Evolutionary conservation across 2,888 invertebrate species (phyloP), one percentile per base, ranked within the genome.

Genomic region (Dynastes tityus): DNA sequence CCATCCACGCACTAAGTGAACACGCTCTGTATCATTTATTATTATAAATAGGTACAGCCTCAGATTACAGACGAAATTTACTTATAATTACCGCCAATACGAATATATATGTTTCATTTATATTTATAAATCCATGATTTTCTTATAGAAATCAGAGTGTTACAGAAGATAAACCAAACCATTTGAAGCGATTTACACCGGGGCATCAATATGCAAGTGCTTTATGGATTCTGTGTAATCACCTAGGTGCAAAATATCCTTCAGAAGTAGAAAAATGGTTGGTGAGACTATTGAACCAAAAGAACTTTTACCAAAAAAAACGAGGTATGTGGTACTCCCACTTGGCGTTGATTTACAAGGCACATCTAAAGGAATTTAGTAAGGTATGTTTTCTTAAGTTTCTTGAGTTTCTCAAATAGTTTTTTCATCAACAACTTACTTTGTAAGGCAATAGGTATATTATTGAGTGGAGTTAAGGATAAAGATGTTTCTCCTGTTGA

Each of bases 381-480:
- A 76, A 73, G 58, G 84, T 83, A 55, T 55, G 22, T 55, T 53
- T 53, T 5, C 5, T 5, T 16, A 53, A 3, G 8, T 53, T 16
- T 53, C 8, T 51, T 51, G 78, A 74, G 64, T 75, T 63, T 32
- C 32, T 32, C 32, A 32, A 32, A 32, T 32, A 32, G 32, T 32
- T 45, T 45, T 11, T 45, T 11, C 11, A 45, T 45, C 2, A 45
- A 45, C 11, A 9, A 45, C 9, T 8, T 90, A 82, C 82, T 78
- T 67, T 83, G 85, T 40, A 83, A 91, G 91, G 91, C 91, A 0
- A 91, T 90, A 0, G 81, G 88, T 81, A 86, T 89, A 8, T 82
- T 92, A 53, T 80, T 91, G 16, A 85, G 88, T 79, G 91, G 89
- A 0, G 87, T 92, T 27, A 86, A 86, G 16, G 84, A 79, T 63